Evolutionary conservation across 2,113 vertebrate species (phyloP).

Genomic region (Pseudorhombus dupliciocellatus): DNA sequence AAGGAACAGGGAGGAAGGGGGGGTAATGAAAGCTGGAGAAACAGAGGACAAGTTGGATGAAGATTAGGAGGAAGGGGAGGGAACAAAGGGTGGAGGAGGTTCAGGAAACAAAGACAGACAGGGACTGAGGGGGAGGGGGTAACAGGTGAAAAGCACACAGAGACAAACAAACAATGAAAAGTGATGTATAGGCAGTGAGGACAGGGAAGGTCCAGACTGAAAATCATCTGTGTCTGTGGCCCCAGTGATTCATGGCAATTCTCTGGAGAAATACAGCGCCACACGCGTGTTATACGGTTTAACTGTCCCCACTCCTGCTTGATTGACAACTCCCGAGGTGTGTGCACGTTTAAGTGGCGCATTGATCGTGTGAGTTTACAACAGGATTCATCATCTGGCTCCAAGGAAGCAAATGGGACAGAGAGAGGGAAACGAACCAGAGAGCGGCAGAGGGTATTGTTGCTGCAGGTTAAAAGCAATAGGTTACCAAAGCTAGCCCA

Average conservation of each 20-base stretch:
- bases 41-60: conserved; percentile 20
- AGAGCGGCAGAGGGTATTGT: conserved; percentile 1
- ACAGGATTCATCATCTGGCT: conserved; percentile 2
- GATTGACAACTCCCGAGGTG: conserved; percentile 13
- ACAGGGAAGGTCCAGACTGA: conserved; percentile 8
- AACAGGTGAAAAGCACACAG: conserved; percentile 2
- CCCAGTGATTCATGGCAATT: conserved; percentile 7
- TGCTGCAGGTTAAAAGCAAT: conserved; percentile 5
- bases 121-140: background rate
- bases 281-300: conserved; percentile 14
- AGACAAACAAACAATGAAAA: conserved; percentile 1
- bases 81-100: background rate
- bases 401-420: background rate
- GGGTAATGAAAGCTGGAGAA: conserved; percentile 15
- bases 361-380: conserved; percentile 10
- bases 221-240: background rate
- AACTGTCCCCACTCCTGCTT: conserved; percentile 1
- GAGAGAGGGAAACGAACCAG: background rate
- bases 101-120: conserved; percentile 19
- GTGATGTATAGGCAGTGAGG: background rate
- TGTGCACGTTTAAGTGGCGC: background rate
- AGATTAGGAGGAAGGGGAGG: conserved; percentile 16
- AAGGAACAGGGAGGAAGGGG: conserved; percentile 8
- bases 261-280: conserved; percentile 7
- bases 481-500: conserved; percentile 5